Percentiles rank a stretch among this genome's conserved stretches.
Evolutionary conservation across 1,140 invertebrate genomes (phyloP).

Genomic region (Anoplophora glabripennis): DNA sequence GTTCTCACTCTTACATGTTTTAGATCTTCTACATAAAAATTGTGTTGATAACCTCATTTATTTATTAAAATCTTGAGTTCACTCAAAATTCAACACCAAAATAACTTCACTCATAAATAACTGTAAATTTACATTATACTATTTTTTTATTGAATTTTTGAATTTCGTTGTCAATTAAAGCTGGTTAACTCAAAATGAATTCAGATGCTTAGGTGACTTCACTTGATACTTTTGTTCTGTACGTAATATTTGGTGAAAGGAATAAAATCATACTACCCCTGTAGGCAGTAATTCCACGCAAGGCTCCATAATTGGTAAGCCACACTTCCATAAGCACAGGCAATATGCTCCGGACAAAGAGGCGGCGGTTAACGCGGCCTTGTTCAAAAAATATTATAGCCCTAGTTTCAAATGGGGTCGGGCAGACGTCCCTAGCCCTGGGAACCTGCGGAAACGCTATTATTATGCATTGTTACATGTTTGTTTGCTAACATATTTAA

Average conservation of each 20-base stretch:
- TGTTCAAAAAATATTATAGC: constrained; percentile 44
- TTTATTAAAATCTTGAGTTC: no score
- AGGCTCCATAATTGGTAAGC: constrained; percentile 42
- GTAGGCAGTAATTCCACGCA: constrained; percentile 17
- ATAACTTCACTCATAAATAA: no score
- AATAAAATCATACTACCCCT: constrained; percentile 2
- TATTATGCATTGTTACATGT: constrained; percentile 37
- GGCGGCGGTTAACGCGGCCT: constrained; percentile 36
- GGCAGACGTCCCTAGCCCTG: constrained; percentile 32
- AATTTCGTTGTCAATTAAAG: no score
- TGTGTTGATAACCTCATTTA: no score
- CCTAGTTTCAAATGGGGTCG: constrained; percentile 37
- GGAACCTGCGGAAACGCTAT: constrained; percentile 39
- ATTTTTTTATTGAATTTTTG: no score
- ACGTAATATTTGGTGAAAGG: not conserved
- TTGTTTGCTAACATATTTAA: constrained; percentile 44
- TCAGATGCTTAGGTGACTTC: not conserved
- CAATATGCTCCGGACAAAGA: constrained; percentile 44
- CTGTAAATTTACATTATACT: no score
- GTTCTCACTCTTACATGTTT: no score
- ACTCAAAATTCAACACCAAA: no score
- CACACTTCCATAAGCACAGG: constrained; percentile 42
- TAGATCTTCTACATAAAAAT: no score
- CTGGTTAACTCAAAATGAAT: no score
- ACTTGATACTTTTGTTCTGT: not conserved